Base-by-base conservation (phyloP, 2,888 invertebrate species). In the Leptothorax acervorum region DNA sequence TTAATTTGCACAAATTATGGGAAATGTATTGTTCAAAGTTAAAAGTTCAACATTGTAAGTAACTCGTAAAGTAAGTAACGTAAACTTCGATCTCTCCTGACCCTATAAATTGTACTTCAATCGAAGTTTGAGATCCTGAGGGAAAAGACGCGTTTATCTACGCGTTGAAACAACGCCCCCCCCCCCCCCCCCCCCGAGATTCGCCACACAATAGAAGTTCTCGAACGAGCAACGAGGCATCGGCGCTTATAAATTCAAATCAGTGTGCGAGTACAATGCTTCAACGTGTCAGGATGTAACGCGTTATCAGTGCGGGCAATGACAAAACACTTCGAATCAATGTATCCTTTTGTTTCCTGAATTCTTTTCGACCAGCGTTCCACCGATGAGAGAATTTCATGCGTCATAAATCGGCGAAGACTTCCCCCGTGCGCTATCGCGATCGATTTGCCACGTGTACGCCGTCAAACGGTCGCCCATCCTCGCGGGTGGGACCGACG, bases 371-470 rank as follows among this genome's bases (percentile, higher is more conserved):
- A 6, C 23, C n/a, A 15, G 18, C 15, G 55, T 62, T 76, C 18
- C 55, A 83, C 39, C 57, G 62, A 18, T 79, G 51, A 51, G 62
- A 55, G 65, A 71, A 85, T 81, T 83, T 85, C 70, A 75, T 83
- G 79, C 83, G 75, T 87, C 89, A 92, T 92, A 90, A 91, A 91
- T 91, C 90, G 85, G 65, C 82, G 74, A 62, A 60, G 89, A 90
- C 88, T 91, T 91, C 90, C 90, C 87, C 87, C 55, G 53, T 51
- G 62, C 71, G 89, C 86, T 90, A 90, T 92, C 90, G 88, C 90
- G 90, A 90, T 92, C 88, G 88, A 89, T 70, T 68, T 74, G 68
- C 70, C 63, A 82, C 74, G 68, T 70, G 66, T 57, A 45, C 31
- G 71, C 73, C 82, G 73, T 82, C 60, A 82, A 60, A 68, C 63